phyloP scores from a whole-genome alignment of 2,888 invertebrate species.

The Lithophane socia region DNA sequence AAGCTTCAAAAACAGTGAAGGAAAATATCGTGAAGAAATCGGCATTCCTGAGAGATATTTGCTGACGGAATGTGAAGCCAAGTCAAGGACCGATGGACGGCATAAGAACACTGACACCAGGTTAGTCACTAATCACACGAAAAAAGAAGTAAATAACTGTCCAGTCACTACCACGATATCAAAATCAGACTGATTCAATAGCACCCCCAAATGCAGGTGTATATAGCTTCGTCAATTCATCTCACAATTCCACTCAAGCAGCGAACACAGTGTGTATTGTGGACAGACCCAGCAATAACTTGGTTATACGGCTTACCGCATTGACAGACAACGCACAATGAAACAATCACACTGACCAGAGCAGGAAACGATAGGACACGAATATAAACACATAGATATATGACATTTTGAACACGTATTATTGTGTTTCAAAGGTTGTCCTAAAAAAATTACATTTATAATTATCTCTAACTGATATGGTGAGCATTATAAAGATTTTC shows the following conservation, averaged over 20 bases:
- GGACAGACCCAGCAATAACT: constrained; percentile 15
- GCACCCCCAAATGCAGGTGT: constrained; percentile 6
- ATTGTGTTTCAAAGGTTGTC: neutral
- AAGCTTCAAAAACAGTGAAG: too few relatives aligned
- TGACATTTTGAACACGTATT: neutral
- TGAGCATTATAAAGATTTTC: too few relatives aligned
- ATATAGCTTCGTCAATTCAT: neutral
- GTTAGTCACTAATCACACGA: too few relatives aligned
- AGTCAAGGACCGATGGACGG: too few relatives aligned
- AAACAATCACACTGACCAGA: constrained; percentile 24
- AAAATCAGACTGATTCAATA: neutral
- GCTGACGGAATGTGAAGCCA: too few relatives aligned
- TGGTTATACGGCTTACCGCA: constrained; percentile 18
- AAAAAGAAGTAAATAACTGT: too few relatives aligned
- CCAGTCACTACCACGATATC: neutral
- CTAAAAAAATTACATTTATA: too few relatives aligned
- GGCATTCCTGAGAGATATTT: too few relatives aligned
- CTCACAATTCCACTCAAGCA: neutral
- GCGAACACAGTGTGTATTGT: constrained; percentile 5
- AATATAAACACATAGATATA: neutral
- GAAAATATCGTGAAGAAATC: too few relatives aligned
- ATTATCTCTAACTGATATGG: too few relatives aligned
- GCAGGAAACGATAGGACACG: neutral
- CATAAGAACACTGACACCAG: too few relatives aligned
- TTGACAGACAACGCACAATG: constrained; percentile 12